phyloP scores from a whole-genome alignment of 92 coral and sea anemone genomes.

The Zoanthus solanderi region DNA sequence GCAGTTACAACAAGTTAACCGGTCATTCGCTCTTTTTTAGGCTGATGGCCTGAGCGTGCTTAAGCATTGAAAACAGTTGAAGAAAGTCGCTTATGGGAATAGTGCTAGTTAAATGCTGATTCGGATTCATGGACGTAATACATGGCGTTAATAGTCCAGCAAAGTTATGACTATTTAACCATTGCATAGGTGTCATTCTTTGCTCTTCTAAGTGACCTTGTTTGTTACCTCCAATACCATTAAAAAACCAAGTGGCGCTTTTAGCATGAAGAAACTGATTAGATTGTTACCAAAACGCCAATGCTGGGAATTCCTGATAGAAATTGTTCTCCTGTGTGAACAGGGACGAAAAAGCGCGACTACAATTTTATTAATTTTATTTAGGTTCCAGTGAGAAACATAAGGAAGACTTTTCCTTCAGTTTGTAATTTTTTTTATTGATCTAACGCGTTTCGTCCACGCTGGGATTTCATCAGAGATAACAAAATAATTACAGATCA shows the following conservation, averaged over 20 bases:
- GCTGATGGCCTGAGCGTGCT: constrained; percentile 49
- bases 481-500: no score
- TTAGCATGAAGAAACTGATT: constrained; percentile 74
- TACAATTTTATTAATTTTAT: no score
- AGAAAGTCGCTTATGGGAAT: constrained; percentile 47
- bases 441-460: no score
- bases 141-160: constrained; percentile 55
- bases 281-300: constrained; percentile 65
- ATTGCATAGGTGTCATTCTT: constrained; percentile 59
- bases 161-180: constrained; percentile 58
- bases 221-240: constrained; percentile 57
- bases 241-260: constrained; percentile 53
- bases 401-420: no score
- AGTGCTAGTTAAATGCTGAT: constrained; percentile 52
- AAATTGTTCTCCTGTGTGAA: constrained; percentile 10
- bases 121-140: constrained; percentile 43
- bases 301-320: constrained; percentile 56
- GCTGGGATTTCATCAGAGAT: no score
- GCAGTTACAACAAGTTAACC: constrained; percentile 60
- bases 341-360: no score
- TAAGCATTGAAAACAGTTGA: constrained; percentile 45
- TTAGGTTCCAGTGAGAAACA: no score
- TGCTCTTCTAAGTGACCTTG: constrained; percentile 53
- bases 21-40: constrained; percentile 49
- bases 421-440: no score